Conservation (phyloP, 2,113 vertebrate genomes). For the Rhinolophus sinicus region DNA sequence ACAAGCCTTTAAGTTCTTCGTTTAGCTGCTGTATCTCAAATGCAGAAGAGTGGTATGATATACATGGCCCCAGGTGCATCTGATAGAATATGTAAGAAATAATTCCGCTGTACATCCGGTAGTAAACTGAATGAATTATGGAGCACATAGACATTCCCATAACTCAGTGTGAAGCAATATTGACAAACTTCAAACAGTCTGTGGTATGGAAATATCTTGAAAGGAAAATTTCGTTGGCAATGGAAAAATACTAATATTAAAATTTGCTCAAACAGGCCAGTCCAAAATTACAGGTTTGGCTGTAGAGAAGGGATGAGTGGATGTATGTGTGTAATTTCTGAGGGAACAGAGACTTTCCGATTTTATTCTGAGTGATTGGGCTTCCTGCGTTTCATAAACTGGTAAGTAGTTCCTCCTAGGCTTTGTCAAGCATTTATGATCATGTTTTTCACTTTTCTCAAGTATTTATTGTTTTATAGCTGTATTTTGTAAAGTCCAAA, state of each 20-base stretch:
- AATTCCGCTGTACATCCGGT: neutral
- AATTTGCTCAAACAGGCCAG: neutral
- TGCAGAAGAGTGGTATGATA: neutral
- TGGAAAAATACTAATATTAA: slow-evolving; percentile 36
- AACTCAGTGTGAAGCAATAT: slow-evolving; percentile 22
- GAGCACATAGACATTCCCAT: neutral
- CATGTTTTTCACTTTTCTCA: neutral
- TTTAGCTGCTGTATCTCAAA: neutral
- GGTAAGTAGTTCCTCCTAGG: neutral
- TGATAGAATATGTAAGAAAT: neutral
- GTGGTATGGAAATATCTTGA: neutral
- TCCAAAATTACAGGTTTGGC: neutral
- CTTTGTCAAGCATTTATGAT: neutral
- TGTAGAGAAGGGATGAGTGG: neutral
- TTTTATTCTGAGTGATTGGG: slow-evolving; percentile 29
- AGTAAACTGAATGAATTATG: slow-evolving; percentile 27
- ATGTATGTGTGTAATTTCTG: neutral
- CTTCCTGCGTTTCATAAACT: slow-evolving; percentile 17
- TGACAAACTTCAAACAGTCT: slow-evolving; percentile 17
- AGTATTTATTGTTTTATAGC: neutral
- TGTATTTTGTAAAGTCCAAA: neutral
- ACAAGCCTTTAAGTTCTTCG: neutral
- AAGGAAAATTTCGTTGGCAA: neutral
- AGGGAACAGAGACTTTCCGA: neutral
- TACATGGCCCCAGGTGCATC: neutral